Conservation (phyloP, 2,797 vertebrate species). For the Megaceryle alcyon region DNA sequence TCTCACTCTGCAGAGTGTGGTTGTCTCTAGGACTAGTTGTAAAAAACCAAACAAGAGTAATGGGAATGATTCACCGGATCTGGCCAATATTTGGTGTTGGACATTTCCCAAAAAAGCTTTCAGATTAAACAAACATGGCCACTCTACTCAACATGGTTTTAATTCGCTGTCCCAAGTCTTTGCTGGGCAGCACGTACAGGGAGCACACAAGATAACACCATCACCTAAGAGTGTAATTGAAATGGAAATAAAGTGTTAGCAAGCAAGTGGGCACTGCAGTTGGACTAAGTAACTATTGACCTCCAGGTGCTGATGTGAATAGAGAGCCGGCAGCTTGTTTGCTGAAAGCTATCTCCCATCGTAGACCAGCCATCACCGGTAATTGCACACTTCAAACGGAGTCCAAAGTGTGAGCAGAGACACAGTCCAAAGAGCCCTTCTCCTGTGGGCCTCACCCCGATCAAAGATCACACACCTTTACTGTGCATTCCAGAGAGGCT, state of each 20-base stretch:
- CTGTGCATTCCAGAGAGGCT: fast-evolving
- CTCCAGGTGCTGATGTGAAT: background rate
- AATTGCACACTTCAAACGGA: background rate
- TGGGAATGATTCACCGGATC: background rate
- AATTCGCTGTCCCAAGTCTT: background rate
- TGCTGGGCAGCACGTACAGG: background rate
- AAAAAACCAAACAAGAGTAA: background rate
- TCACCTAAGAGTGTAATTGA: background rate
- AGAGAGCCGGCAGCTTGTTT: background rate
- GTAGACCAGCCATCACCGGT: fast-evolving
- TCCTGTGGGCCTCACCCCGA: fast-evolving
- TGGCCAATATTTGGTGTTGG: background rate
- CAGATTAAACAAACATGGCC: slow-evolving; percentile 14
- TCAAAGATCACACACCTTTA: background rate
- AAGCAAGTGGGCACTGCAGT: background rate
- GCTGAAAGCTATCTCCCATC: background rate
- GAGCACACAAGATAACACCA: background rate
- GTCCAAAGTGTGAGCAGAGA: background rate
- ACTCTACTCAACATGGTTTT: background rate
- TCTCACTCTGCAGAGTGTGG: background rate
- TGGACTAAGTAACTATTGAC: background rate
- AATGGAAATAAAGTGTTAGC: background rate
- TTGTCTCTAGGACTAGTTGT: background rate
- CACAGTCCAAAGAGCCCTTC: fast-evolving
- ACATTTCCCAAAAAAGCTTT: slow-evolving; percentile 47